Evolutionary conservation across 92 coral and sea anemone genomes (phyloP).

Genomic region (Bergia puertoricense): DNA sequence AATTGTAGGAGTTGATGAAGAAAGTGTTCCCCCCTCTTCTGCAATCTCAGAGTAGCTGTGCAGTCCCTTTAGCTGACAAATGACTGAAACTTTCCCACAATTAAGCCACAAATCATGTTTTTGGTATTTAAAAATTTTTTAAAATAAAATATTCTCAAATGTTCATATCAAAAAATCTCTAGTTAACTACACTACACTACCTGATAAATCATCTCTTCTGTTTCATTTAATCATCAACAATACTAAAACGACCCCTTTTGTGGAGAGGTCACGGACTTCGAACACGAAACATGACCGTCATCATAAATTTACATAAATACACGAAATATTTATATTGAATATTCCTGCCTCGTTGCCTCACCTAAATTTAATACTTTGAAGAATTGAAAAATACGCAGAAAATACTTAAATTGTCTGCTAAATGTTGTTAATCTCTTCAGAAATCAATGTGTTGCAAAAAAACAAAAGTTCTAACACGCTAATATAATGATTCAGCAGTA

Average conservation of each 20-base stretch:
- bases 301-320: constrained; percentile 48
- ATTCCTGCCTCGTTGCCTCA: constrained; percentile 1
- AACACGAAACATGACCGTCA: background rate
- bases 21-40: too few species aligned
- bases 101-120: too few species aligned
- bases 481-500: too few species aligned
- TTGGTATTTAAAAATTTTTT: too few species aligned
- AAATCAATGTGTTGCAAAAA: background rate
- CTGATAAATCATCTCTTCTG: background rate
- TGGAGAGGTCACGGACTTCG: constrained; percentile 33
- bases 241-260: background rate
- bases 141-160: too few species aligned
- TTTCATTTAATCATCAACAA: too few species aligned
- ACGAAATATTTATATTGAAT: background rate
- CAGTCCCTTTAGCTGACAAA: too few species aligned
- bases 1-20: too few species aligned
- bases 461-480: background rate
- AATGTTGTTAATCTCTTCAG: background rate
- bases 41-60: too few species aligned
- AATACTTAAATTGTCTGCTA: background rate
- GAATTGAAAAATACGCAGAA: background rate
- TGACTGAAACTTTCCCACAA: too few species aligned
- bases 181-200: background rate
- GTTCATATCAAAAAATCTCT: background rate
- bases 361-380: background rate